These are phyloP conservation scores for Drosophila auraria DNA, from an alignment of 1,140 invertebrate genomes.

Conservation along the genomic window DNA sequence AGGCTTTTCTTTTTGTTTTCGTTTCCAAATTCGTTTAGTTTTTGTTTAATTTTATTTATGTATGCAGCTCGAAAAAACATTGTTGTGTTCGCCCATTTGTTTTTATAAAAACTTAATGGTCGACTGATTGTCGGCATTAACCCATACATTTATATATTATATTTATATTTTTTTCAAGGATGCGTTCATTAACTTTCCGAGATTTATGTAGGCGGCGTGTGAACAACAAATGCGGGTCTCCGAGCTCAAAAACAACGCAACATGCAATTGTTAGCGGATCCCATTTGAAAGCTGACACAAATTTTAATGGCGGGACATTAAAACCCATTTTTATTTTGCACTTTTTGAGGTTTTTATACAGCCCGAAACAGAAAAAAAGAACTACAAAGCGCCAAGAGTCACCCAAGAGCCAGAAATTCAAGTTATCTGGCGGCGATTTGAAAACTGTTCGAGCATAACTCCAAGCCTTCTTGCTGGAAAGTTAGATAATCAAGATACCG, in stretches of 20 bases:
- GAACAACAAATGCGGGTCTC: conserved; percentile 56
- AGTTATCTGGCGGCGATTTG: conserved; percentile 60
- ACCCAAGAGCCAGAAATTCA: conserved; percentile 62
- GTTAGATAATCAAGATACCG: conserved; percentile 70
- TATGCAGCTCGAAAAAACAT: conserved; percentile 64
- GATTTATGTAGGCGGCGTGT: conserved; percentile 63
- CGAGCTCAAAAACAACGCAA: conserved; percentile 7
- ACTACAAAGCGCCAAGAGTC: conserved; percentile 50
- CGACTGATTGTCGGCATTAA: conserved; percentile 58
- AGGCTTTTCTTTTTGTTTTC: conserved; percentile 39
- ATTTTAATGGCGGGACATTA: conserved; percentile 39
- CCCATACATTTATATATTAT: conserved; percentile 33
- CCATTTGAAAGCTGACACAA: conserved; percentile 18
- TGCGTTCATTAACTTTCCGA: conserved; percentile 64
- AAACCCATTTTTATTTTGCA: conserved; percentile 60
- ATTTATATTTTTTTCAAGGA: conserved; percentile 58
- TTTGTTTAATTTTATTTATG: conserved; percentile 74
- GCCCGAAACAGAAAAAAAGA: conserved; percentile 23
- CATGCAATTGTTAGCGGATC: conserved; percentile 22
- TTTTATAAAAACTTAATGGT: conserved; percentile 68
- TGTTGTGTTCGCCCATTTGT: conserved; percentile 54
- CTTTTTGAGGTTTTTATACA: conserved; percentile 29
- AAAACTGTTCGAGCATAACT: conserved; percentile 47
- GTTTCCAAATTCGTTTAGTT: conserved; percentile 24
- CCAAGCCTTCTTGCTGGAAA: conserved; percentile 25